These are phyloP conservation scores for Galemys pyrenaicus DNA, from an alignment of 2,113 vertebrate species.

Conservation along the genomic window DNA sequence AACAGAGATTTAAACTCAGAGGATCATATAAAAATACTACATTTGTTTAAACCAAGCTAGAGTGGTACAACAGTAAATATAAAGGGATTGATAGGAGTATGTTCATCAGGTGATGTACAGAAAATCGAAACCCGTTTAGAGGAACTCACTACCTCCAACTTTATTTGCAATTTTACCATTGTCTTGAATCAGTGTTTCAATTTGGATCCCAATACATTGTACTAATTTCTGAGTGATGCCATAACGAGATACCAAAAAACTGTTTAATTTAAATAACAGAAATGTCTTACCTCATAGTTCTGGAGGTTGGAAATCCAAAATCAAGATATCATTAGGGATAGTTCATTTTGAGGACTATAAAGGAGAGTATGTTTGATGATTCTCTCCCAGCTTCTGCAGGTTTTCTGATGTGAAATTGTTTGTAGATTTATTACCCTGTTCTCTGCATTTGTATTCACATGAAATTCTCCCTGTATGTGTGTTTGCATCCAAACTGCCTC, in stretches of 20 bases:
- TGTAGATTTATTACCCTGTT: background rate
- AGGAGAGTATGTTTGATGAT: background rate
- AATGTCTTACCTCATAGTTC: background rate
- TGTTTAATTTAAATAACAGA: background rate
- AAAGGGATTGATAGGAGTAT: background rate
- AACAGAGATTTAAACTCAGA: background rate
- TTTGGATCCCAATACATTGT: background rate
- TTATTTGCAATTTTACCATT: background rate
- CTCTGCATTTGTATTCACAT: background rate
- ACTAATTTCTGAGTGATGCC: background rate
- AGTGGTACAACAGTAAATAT: background rate
- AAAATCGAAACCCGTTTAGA: background rate
- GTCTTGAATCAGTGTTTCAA: background rate
- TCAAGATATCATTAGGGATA: background rate
- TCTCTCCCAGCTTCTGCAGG: background rate
- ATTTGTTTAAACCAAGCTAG: background rate
- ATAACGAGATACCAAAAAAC: background rate
- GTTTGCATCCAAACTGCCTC: background rate
- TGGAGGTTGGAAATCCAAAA: background rate
- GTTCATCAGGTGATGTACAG: background rate
- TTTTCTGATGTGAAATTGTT: background rate
- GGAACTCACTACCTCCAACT: background rate
- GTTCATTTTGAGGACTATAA: background rate
- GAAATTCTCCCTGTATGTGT: background rate
- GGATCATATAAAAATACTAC: background rate